These are phyloP conservation scores for Eupeodes luniger DNA, from an alignment of 2,888 invertebrate genomes.

Conservation along the genomic window DNA sequence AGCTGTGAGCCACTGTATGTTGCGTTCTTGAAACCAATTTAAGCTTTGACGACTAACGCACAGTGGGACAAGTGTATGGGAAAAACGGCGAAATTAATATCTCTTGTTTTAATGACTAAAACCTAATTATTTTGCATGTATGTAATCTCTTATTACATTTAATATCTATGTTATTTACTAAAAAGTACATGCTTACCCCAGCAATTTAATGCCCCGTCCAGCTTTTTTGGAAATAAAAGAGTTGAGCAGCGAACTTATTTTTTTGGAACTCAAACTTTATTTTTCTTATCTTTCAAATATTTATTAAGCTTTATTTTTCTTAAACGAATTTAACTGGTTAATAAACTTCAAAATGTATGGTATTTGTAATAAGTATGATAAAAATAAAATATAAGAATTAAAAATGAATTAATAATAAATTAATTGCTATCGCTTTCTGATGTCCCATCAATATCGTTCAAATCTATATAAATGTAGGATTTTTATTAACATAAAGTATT, in stretches of 20 bases:
- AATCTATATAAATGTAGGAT: no score
- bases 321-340: no score
- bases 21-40: no score
- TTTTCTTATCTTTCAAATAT: not conserved
- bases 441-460: no score
- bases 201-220: not conserved
- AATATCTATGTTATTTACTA: conserved; percentile 1
- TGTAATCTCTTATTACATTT: not conserved
- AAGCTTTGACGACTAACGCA: not conserved
- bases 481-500: no score
- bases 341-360: no score
- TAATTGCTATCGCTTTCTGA: no score
- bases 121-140: not conserved
- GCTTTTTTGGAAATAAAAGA: not conserved
- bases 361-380: no score
- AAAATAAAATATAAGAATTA: no score
- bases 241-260: not conserved
- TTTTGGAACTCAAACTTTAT: not conserved
- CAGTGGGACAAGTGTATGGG: not conserved
- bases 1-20: no score
- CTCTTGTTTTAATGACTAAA: not conserved
- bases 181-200: not conserved
- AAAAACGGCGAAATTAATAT: conserved; percentile 2
- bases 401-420: no score
- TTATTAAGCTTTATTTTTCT: no score